These are phyloP conservation scores for Zaprionus gabonicus DNA, from an alignment of 1,140 invertebrate species.

Conservation along the genomic window DNA sequence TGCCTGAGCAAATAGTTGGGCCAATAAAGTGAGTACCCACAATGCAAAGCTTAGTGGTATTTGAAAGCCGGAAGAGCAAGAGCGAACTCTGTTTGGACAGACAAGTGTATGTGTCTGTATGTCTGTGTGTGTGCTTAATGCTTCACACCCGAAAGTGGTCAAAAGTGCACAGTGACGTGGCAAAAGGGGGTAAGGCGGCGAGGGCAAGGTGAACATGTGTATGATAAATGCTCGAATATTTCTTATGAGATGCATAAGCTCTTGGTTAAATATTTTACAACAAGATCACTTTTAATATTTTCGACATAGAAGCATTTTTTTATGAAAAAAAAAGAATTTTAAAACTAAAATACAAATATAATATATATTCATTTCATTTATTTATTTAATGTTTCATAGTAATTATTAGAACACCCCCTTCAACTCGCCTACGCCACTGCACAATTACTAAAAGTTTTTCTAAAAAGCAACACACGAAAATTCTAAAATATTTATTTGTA, in stretches of 20 bases:
- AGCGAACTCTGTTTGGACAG: not conserved
- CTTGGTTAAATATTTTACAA: not conserved
- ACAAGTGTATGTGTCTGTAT: not conserved
- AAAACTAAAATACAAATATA: no score
- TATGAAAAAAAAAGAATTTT: no score
- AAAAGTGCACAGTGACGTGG: not conserved
- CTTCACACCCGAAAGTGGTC: conserved; percentile 8
- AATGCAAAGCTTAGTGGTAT: conserved; percentile 23
- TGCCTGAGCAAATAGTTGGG: conserved; percentile 32
- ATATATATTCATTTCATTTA: no score
- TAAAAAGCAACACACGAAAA: not conserved
- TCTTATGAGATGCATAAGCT: not conserved
- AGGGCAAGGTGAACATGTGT: not conserved
- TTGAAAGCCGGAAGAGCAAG: conserved; percentile 9
- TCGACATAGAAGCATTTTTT: no score
- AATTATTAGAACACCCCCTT: no score
- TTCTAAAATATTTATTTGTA: not conserved
- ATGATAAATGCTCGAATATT: not conserved
- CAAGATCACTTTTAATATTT: no score
- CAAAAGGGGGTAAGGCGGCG: not conserved
- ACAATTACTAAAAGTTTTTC: not conserved
- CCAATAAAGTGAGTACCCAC: conserved; percentile 39
- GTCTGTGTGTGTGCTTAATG: not conserved
- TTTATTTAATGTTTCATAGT: no score
- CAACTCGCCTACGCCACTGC: no score